Evolutionary conservation across 2,888 invertebrate species (phyloP).

Genomic region (Hemistola chrysoprasaria): DNA sequence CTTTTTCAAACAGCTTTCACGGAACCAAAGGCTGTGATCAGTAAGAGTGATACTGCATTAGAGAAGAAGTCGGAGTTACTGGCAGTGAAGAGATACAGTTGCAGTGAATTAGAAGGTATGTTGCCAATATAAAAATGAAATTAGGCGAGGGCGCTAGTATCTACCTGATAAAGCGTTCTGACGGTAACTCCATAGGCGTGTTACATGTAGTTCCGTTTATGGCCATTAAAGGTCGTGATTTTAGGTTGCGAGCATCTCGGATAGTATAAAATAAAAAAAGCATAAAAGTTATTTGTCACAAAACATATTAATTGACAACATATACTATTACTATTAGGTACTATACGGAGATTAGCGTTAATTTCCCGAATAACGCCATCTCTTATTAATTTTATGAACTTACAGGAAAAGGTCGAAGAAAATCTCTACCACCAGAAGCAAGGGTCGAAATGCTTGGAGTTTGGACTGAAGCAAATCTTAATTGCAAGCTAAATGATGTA

Average conservation of each 20-base stretch:
- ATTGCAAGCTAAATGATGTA: constrained; percentile 77
- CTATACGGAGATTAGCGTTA: constrained; percentile 1
- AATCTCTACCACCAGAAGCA: constrained; percentile 55
- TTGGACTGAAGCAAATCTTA: constrained; percentile 76
- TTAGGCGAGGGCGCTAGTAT: no score
- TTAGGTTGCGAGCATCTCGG: no score
- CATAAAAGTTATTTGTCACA: no score
- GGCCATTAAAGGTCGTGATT: no score
- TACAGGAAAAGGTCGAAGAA: constrained; percentile 50
- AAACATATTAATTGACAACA: no score
- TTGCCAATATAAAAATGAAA: no score
- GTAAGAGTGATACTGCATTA: constrained; percentile 65
- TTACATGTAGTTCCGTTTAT: no score
- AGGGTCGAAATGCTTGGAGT: constrained; percentile 74
- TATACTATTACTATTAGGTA: no score
- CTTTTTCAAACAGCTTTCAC: constrained; percentile 53
- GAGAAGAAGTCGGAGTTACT: constrained; percentile 51
- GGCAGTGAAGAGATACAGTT: constrained; percentile 62
- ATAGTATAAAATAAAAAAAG: no score
- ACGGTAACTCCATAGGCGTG: no score
- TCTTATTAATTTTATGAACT: constrained; percentile 19
- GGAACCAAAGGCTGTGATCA: constrained; percentile 55
- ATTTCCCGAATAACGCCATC: constrained; percentile 30
- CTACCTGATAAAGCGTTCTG: no score
- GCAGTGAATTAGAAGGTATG: constrained; percentile 68